These are phyloP conservation scores for Dynastes grantii DNA, from an alignment of 2,888 invertebrate species.

Conservation along the genomic window DNA sequence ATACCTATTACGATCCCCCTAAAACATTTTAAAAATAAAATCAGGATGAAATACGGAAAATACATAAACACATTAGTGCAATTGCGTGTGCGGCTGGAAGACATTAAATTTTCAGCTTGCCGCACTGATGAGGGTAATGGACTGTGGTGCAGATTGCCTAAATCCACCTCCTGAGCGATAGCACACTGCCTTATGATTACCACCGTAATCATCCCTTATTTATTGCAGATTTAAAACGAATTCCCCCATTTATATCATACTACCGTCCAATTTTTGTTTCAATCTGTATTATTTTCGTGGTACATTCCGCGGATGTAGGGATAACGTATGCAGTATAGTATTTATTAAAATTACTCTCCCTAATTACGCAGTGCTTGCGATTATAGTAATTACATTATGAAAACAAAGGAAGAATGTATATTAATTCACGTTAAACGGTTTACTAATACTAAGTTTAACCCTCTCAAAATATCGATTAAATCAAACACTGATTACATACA, in stretches of 20 bases:
- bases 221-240: constrained; percentile 46
- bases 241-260: constrained; percentile 24
- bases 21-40: constrained; percentile 59
- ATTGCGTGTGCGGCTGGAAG: constrained; percentile 68
- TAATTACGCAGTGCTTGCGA: no score
- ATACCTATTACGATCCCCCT: constrained; percentile 4
- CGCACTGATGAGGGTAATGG: constrained; percentile 69
- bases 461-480: no score
- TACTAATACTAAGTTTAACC: no score
- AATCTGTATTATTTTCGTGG: not conserved
- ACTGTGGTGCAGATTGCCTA: constrained; percentile 68
- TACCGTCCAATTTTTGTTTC: not conserved
- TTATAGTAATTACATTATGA: no score
- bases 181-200: constrained; percentile 58
- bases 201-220: constrained; percentile 57
- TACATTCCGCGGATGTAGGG: not conserved
- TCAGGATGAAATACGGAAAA: constrained; percentile 64
- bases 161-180: constrained; percentile 64
- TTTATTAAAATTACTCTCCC: no score
- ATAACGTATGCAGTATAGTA: no score
- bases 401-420: no score
- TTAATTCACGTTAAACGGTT: no score
- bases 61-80: constrained; percentile 67
- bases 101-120: constrained; percentile 70
- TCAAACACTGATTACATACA: no score